Evolutionary conservation across 2,888 invertebrate genomes (phyloP), one percentile per base, ranked within the genome.

Genomic region (Heteromyza rotundicornis): DNA sequence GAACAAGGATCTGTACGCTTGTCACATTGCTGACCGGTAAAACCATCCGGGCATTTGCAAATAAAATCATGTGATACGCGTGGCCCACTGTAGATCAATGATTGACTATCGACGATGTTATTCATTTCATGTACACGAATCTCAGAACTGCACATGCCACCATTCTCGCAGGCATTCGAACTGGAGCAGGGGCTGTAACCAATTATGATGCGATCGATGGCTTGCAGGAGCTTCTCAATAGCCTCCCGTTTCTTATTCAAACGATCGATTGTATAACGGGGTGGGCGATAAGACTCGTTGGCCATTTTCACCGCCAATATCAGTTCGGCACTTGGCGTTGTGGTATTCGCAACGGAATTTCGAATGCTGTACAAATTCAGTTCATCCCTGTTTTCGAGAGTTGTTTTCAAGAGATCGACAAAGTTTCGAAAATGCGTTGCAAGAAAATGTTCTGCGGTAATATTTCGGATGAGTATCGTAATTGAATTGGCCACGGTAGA

Each of bases 1-100:
- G 90, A 87, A 77, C 96, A 95, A 0, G 97, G 97, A 84, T 96
- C 95, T 84, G 94, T 94, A 7, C 93, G 87, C 74, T 90, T 90
- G 74, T 93, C 92, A 81, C 96, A 96, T 63, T 89, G 88, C 1
- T 86, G 85, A 0, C 96, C 96, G 14, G 90, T 92, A 77, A 92
- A 96, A 49, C 94, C 94, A 65, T 92, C 91, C 0, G 89, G 87
- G 77, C 96, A 96, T 67, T 89, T 89, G 79, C 96, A 96, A 2
- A 84, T 86, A 78, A 90, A 92, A 68, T 92, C 91, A 77, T 94
- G 91, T 8, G 87, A 86, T 0, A 96, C 88, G 47, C 89, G 82
- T 0, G 96, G 95, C 0, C 94, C 92, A 19, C 95, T 93, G 52
- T 96, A 87, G 32, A 96, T 90, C 16, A 96, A 83, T 19, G 89